These are phyloP conservation scores for Notoglanidium macrostoma DNA, from an alignment of 2,797 vertebrate species.

Conservation along the genomic window DNA sequence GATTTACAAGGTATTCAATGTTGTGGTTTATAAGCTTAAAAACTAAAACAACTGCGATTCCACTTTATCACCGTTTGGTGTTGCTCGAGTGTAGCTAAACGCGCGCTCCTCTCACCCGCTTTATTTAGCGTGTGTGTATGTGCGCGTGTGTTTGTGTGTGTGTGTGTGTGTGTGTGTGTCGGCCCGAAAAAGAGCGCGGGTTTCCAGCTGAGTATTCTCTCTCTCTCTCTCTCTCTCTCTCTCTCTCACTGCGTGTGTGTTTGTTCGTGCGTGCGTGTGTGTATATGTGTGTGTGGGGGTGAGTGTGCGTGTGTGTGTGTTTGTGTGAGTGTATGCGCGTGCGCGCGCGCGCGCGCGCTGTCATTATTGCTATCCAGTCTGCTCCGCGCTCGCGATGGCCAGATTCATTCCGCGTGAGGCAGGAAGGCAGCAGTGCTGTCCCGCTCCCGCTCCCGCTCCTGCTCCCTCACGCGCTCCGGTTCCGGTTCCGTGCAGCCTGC, in stretches of 20 bases:
- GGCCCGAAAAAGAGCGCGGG: conserved; percentile 28
- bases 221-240: conserved; percentile 24
- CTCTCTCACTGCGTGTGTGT: neutral
- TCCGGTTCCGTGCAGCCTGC: conserved; percentile 83
- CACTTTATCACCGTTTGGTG: conserved; percentile 64
- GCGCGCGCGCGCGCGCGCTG: conserved; percentile 73
- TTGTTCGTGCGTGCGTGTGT: conserved; percentile 4
- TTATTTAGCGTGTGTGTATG: conserved; percentile 2
- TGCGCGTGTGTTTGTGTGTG: neutral
- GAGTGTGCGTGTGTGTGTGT: conserved; percentile 34
- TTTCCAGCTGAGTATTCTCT: conserved; percentile 28
- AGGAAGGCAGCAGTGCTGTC: conserved; percentile 85
- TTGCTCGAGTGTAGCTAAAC: conserved; percentile 71
- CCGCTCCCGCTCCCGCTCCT: conserved; percentile 36
- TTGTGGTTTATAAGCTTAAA: neutral
- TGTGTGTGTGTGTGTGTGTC: conserved; percentile 61
- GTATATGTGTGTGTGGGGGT: neutral
- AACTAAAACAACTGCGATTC: conserved; percentile 32
- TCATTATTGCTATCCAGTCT: conserved; percentile 88
- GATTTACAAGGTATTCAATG: too few relatives aligned
- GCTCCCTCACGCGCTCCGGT: conserved; percentile 77
- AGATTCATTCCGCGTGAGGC: conserved; percentile 95
- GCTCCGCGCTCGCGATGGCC: conserved; percentile 93
- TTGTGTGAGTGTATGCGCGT: conserved; percentile 27
- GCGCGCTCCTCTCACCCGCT: conserved; percentile 55